Evolutionary conservation across 2,797 vertebrate genomes (phyloP).

Genomic region (Urophycis tenuis): DNA sequence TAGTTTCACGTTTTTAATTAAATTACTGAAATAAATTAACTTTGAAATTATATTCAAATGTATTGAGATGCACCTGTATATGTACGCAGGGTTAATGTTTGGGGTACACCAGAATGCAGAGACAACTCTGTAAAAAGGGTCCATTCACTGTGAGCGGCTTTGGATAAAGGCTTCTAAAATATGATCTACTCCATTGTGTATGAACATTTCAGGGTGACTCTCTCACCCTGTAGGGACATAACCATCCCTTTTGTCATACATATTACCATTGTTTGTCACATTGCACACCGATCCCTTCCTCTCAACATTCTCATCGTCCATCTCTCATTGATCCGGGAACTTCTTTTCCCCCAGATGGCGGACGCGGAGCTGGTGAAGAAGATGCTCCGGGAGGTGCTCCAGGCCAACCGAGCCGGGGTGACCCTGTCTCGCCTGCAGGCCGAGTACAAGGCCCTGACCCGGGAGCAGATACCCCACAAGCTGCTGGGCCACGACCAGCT

Average conservation of each 20-base stretch:
- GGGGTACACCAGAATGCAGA: too few species aligned
- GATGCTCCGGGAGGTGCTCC: slow-evolving; percentile 81
- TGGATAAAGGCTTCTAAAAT: background rate
- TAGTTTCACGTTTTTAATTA: too few species aligned
- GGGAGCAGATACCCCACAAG: slow-evolving; percentile 84
- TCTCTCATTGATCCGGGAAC: background rate
- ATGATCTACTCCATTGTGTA: background rate
- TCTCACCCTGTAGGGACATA: background rate
- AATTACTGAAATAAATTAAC: too few species aligned
- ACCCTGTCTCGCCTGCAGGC: slow-evolving; percentile 75
- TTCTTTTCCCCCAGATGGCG: slow-evolving; percentile 73
- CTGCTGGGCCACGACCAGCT: slow-evolving; percentile 81
- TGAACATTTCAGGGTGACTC: background rate
- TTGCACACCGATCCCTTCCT: too few species aligned
- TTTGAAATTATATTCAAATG: too few species aligned
- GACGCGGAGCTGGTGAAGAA: slow-evolving; percentile 82
- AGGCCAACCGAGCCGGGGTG: slow-evolving; percentile 78
- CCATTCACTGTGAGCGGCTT: background rate
- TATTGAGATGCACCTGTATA: too few species aligned
- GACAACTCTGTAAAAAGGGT: too few species aligned
- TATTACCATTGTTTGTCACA: too few species aligned
- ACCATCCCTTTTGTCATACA: too few species aligned
- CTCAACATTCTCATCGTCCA: background rate
- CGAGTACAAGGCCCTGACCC: slow-evolving; percentile 84
- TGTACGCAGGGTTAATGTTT: too few species aligned